These are phyloP conservation scores for Rattus rattus DNA, from an alignment of 2,113 vertebrate genomes.

Conservation along the genomic window DNA sequence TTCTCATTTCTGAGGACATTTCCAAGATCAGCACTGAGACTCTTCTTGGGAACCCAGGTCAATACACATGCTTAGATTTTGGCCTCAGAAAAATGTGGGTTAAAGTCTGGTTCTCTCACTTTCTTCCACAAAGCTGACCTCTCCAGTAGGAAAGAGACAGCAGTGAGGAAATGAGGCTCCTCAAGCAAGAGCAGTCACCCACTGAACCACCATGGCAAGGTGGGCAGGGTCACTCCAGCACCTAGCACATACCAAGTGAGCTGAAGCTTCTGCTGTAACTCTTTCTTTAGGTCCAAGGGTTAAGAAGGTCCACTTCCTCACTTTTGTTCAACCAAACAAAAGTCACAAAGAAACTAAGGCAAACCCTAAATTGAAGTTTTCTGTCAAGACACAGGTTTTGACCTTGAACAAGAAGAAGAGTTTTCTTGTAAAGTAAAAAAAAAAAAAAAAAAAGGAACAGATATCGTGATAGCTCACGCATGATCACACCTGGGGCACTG, in stretches of 20 bases:
- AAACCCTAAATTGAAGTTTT: neutral
- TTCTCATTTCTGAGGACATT: too few relatives aligned
- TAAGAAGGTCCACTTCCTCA: neutral
- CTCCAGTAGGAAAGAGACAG: neutral
- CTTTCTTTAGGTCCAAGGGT: neutral
- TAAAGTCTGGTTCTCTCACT: neutral
- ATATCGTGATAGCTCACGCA: neutral
- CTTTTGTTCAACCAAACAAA: neutral
- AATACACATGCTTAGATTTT: neutral
- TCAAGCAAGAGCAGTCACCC: neutral
- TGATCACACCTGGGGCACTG: neutral
- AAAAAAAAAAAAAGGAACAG: rapidly evolving
- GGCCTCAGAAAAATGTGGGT: neutral
- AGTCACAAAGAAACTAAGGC: neutral
- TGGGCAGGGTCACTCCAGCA: neutral
- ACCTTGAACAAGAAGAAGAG: neutral
- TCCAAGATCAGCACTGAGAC: neutral
- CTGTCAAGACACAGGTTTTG: neutral
- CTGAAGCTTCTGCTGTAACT: neutral
- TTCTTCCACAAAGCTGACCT: neutral
- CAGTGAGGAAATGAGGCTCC: neutral
- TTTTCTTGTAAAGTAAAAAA: constrained; percentile 34
- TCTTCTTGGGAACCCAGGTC: neutral
- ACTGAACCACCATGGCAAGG: neutral
- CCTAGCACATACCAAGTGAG: neutral